These are phyloP conservation scores for Lottia gigantea DNA, from an alignment of 2,888 invertebrate genomes.

Conservation along the genomic window DNA sequence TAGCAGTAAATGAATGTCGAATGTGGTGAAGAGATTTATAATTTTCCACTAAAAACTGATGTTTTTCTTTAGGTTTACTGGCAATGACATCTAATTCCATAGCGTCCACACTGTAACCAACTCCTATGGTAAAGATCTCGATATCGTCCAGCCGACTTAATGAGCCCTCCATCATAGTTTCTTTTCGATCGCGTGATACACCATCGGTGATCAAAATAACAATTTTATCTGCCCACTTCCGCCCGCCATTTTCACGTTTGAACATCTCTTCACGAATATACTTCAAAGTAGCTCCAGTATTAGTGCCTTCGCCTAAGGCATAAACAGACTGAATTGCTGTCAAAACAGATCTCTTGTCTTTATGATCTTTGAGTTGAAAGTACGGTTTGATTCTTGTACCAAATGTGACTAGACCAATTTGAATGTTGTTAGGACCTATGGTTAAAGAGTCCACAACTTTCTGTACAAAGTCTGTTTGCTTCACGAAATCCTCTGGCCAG, in stretches of 20 bases:
- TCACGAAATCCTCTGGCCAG: slow-evolving; percentile 27
- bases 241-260: slow-evolving; percentile 33
- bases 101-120: slow-evolving; percentile 40
- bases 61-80: slow-evolving; percentile 43
- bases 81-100: slow-evolving; percentile 45
- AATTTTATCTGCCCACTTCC: slow-evolving; percentile 38
- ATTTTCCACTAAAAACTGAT: slow-evolving; percentile 45
- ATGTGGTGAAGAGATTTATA: slow-evolving; percentile 43
- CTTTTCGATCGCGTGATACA: slow-evolving; percentile 24
- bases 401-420: slow-evolving; percentile 45
- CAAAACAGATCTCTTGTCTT: slow-evolving; percentile 32
- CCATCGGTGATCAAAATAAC: slow-evolving; percentile 56
- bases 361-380: slow-evolving; percentile 38
- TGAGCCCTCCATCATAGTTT: slow-evolving; percentile 32
- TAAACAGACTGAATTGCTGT: slow-evolving; percentile 36
- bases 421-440: slow-evolving; percentile 33
- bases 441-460: slow-evolving; percentile 33
- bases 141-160: slow-evolving; percentile 33
- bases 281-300: slow-evolving; percentile 40
- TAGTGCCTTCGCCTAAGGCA: slow-evolving; percentile 35
- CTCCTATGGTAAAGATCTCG: slow-evolving; percentile 46
- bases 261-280: slow-evolving; percentile 35
- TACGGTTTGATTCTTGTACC: slow-evolving; percentile 30
- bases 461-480: slow-evolving; percentile 34
- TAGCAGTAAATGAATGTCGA: slow-evolving; percentile 38